Evolutionary conservation across 2,113 vertebrate species (phyloP).

Genomic region (Colinus virginianus): DNA sequence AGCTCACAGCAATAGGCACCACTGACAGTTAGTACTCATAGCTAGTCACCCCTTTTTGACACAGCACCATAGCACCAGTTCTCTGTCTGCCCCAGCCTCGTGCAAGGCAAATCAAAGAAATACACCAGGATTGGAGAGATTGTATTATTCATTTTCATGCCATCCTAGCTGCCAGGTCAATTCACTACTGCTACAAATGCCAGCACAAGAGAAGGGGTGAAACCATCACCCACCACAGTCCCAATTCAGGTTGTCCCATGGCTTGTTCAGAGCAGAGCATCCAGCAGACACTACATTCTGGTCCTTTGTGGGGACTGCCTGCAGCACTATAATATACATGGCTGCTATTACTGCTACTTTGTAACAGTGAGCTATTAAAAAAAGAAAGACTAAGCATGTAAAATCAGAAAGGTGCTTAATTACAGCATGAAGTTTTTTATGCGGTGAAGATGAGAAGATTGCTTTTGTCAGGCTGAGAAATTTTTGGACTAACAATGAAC

Average conservation of each 20-base stretch:
- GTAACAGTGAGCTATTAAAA: neutral
- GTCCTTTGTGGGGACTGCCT: fast-evolving
- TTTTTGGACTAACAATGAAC: neutral
- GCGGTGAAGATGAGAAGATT: neutral
- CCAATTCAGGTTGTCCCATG: neutral
- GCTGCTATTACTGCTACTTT: neutral
- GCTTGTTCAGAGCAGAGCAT: neutral
- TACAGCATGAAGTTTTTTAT: neutral
- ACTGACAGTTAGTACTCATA: neutral
- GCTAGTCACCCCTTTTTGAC: neutral
- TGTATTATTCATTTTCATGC: neutral
- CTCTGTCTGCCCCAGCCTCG: neutral
- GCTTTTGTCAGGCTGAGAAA: neutral
- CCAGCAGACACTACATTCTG: neutral
- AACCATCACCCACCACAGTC: neutral
- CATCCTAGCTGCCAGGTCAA: neutral
- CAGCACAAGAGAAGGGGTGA: neutral
- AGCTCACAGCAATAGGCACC: neutral
- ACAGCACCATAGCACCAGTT: neutral
- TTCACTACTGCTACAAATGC: neutral
- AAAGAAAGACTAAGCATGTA: neutral
- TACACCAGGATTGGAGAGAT: neutral
- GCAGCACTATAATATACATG: neutral
- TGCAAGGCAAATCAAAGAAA: neutral
- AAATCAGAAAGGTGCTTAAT: neutral